Evolutionary conservation across 53 echinoderm and acorn worm genomes (phyloP), one percentile per base, ranked within the genome.

Genomic region (Mesocentrotus franciscanus): DNA sequence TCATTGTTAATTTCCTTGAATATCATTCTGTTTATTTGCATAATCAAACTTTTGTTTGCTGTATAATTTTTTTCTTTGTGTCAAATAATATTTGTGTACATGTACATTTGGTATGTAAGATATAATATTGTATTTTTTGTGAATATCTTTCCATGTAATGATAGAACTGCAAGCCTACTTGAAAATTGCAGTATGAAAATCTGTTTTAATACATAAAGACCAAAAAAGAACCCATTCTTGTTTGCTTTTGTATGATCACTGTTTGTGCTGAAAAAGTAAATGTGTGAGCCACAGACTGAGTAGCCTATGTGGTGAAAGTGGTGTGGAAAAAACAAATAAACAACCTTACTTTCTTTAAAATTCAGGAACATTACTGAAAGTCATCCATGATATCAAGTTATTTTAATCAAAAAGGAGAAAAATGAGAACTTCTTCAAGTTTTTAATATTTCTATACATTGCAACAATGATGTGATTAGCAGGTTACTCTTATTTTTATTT

Each of bases 81-180:
- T 91, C 66, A 18, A 22, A 91, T 91, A 91, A 90, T 90, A 90
- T 60, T 68, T 92, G 75, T 92, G 75, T 92, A 92, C 59, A 93
- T 93, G 81, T 78, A 79, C 93, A 78, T 93, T 78, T 93, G 61
- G 78, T 93, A 79, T 93, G 93, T 93, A 93, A 93, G 55, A 93
- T 92, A 92, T 71, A 74, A 92, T 93, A 83, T 60, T 81, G 93
- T 93, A 78, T 78, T 93, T 74, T 93, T 93, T 93, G 93, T 93
- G 61, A 81, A 93, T 93, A 93, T 93, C 93, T 93, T 93, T 92
- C 56, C 22, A 26, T 56, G 68, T 56, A 26, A 75, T 91, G 91
- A 91, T 66, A 39, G 90, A 91, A 66, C 91, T 91, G 91, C 66
- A 91, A 62, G 22, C 91, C 64, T 32, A 35, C 61, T 91, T 91